These are phyloP conservation scores for Apis laboriosa DNA, from an alignment of 1,140 invertebrate genomes.

Conservation along the genomic window DNA sequence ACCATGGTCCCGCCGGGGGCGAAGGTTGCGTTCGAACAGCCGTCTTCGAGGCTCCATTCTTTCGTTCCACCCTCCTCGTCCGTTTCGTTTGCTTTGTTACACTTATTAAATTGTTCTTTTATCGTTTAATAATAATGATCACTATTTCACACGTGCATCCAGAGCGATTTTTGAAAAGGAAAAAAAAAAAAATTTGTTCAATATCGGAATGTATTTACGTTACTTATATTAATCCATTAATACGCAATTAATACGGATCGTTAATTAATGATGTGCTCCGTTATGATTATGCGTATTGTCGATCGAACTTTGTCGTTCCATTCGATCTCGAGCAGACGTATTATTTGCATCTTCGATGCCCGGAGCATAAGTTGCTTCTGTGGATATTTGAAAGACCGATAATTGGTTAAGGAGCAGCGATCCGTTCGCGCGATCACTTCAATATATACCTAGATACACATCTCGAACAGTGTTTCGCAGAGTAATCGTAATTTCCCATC, in stretches of 20 bases:
- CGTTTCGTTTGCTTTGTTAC: slow-evolving; percentile 23
- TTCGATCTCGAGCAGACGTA: neutral
- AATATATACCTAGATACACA: slow-evolving; percentile 50
- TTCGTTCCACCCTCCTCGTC: slow-evolving; percentile 43
- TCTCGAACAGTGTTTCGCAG: slow-evolving; percentile 32
- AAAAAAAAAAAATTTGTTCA: neutral
- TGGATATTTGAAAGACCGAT: slow-evolving; percentile 57
- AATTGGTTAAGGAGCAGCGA: slow-evolving; percentile 58
- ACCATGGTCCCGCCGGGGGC: slow-evolving; percentile 64
- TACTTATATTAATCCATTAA: neutral
- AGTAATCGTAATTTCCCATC: slow-evolving; percentile 40
- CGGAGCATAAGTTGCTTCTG: slow-evolving; percentile 35
- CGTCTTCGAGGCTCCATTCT: slow-evolving; percentile 49
- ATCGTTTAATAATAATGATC: slow-evolving; percentile 2
- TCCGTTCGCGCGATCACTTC: slow-evolving; percentile 58
- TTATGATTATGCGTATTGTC: slow-evolving; percentile 3
- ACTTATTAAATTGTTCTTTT: slow-evolving; percentile 5
- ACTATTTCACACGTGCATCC: neutral
- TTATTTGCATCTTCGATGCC: slow-evolving; percentile 54
- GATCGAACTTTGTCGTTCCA: slow-evolving; percentile 1
- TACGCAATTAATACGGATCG: neutral
- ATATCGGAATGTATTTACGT: neutral
- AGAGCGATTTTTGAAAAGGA: neutral
- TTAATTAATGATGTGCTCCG: neutral
- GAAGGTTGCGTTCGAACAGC: slow-evolving; percentile 59